Base-by-base conservation (phyloP, 2,888 invertebrate genomes). In the Tetragonisca angustula region DNA sequence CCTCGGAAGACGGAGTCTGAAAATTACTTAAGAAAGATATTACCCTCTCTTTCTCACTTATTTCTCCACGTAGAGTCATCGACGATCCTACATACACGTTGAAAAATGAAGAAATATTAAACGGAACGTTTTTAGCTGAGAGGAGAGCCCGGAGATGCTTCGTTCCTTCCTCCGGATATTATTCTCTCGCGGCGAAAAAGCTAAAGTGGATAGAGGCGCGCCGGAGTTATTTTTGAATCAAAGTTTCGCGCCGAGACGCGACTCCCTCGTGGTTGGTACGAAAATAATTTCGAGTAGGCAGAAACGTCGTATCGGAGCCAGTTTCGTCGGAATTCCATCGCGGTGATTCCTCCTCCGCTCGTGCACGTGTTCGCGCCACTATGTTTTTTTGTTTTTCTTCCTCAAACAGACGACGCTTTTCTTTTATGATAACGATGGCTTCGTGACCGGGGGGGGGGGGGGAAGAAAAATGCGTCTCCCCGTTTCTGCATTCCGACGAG, bases 261-360 rank as follows among this genome's bases (percentile, higher is more conserved):
- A 80, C 83, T 81, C 88, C 86, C 86, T 83, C 86, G 75, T 68
- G 73, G 82, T 32, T 61, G 88, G 70, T 83, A 84, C 86, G 76
- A 86, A 87, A 90, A 89, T 91, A 90, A 86, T 87, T 86, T 83
- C 59, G 36, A 73, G 61, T 75, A 59, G 73, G 73, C 80, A 71
- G 86, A 76, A 83, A 83, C 80, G 79, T 69, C 83, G 74, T 73
- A 79, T 85, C 76, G 83, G 76, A 78, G 81, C 65, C 81, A 24
- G 82, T 81, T 81, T 83, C 75, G 83, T 76, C 77, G 80, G 77
- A 80, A 89, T 90, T 90, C 86, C 87, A 80, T 76, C 76, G 73
- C 71, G 83, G 67, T 83, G 81, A 87, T 68, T 76, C 76, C 43
- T 36, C 69, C 72, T 64, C 64, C 56, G 73, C n/a, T 61, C 43